phyloP scores from a whole-genome alignment of 1,140 invertebrate genomes.

The Catajapyx aquilonaris region DNA sequence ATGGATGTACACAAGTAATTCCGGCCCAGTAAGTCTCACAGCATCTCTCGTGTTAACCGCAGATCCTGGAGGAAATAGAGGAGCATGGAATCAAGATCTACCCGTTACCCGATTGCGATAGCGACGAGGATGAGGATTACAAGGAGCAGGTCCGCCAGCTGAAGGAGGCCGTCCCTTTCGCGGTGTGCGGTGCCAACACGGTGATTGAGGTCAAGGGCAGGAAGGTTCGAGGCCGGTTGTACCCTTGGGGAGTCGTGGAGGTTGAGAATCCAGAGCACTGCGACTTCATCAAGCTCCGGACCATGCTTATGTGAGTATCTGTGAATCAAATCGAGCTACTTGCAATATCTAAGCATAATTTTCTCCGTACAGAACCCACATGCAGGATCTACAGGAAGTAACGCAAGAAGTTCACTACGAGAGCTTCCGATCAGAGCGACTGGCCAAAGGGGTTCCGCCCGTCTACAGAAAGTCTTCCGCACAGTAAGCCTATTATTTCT shows the following conservation, averaged over 20 bases:
- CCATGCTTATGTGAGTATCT: constrained; percentile 78
- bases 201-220: constrained; percentile 73
- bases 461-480: constrained; percentile 46
- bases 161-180: constrained; percentile 88
- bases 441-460: constrained; percentile 55
- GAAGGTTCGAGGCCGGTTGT: constrained; percentile 75
- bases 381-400: constrained; percentile 90
- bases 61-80: constrained; percentile 63
- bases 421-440: constrained; percentile 74
- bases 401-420: constrained; percentile 93
- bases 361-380: constrained; percentile 52
- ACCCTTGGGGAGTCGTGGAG: constrained; percentile 97
- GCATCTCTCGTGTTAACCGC: no score
- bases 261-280: constrained; percentile 99
- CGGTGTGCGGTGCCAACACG: constrained; percentile 92
- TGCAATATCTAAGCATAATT: no score
- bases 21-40: no score
- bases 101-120: constrained; percentile 87
- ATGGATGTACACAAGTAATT: no score
- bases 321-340: no score
- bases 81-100: constrained; percentile 78
- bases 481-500: constrained; percentile 5
- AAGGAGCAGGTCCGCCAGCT: constrained; percentile 82
- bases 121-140: constrained; percentile 84
- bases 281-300: constrained; percentile 93